A percentile compares a stretch with the other conserved stretches of the same genome.
Evolutionary conservation across 2,113 vertebrate species (phyloP).

Genomic region (Proterorhinus semilunaris): DNA sequence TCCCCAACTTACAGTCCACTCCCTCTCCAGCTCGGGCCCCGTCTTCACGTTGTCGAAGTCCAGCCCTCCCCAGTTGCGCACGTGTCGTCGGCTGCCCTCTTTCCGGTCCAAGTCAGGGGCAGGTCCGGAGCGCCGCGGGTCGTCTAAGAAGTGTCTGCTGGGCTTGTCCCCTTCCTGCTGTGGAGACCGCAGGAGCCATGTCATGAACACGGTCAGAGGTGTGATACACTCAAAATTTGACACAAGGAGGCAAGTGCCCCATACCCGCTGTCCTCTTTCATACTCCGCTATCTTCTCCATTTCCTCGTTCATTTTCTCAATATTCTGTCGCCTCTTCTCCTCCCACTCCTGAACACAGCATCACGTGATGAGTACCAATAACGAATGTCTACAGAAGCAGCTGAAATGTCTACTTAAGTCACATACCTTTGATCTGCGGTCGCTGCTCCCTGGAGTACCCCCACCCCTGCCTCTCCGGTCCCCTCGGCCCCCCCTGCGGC

Average conservation of each 20-base stretch:
- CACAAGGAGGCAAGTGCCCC: background rate
- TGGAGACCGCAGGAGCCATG: background rate
- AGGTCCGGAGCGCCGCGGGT: constrained; percentile 82
- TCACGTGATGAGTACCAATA: background rate
- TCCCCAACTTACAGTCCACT: constrained; percentile 75
- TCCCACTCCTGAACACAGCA: constrained; percentile 85
- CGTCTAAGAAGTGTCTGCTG: constrained; percentile 87
- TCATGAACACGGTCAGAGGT: too few relatives aligned
- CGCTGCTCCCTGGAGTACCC: constrained; percentile 51
- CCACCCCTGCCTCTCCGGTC: constrained; percentile 25
- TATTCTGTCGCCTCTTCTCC: constrained; percentile 88
- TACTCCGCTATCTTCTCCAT: constrained; percentile 92
- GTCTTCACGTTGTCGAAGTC: constrained; percentile 91
- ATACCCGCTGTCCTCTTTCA: constrained; percentile 85
- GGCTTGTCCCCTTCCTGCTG: constrained; percentile 84
- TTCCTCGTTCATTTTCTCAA: constrained; percentile 93
- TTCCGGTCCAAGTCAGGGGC: constrained; percentile 78
- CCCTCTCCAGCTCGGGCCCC: constrained; percentile 79
- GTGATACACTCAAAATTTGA: too few relatives aligned
- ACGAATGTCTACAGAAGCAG: background rate
- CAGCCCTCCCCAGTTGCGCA: constrained; percentile 89
- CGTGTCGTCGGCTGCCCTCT: constrained; percentile 88
- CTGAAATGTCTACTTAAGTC: background rate
- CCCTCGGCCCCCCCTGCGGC: constrained; percentile 24
- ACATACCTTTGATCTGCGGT: constrained; percentile 77